Percentiles rank a stretch among this genome's conserved stretches.
Evolutionary conservation across 2,113 vertebrate genomes (phyloP).

Genomic region (Gnathonemus longibarbis): DNA sequence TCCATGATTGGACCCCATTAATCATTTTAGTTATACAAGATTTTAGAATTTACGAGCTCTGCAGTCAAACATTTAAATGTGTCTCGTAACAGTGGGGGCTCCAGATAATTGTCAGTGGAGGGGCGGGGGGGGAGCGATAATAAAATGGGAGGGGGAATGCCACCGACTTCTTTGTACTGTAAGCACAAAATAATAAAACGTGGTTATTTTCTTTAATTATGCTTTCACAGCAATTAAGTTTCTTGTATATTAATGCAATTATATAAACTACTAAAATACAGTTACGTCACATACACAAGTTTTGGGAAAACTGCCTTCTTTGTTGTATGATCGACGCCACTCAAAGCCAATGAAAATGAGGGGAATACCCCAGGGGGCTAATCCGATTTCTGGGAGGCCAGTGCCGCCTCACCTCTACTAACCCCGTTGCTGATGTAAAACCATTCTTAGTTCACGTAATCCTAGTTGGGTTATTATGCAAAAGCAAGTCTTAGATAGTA

Average conservation of each 20-base stretch:
- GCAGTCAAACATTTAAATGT: background rate
- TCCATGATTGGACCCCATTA: background rate
- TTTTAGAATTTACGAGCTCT: background rate
- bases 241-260: background rate
- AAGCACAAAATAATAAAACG: background rate
- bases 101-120: background rate
- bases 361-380: background rate
- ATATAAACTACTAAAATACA: background rate
- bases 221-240: background rate
- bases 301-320: background rate
- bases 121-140: background rate
- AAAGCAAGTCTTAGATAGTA: background rate
- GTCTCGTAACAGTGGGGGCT: background rate
- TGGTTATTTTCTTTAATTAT: background rate
- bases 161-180: background rate
- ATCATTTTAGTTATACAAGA: background rate
- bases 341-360: background rate
- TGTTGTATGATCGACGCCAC: background rate
- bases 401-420: background rate
- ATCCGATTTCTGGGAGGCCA: background rate
- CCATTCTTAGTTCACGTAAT: background rate
- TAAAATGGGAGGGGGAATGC: background rate
- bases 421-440: background rate
- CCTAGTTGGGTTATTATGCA: background rate
- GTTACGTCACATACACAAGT: background rate